Conservation (phyloP, 2,888 invertebrate genomes). For the Gymnosoma rotundatum region DNA sequence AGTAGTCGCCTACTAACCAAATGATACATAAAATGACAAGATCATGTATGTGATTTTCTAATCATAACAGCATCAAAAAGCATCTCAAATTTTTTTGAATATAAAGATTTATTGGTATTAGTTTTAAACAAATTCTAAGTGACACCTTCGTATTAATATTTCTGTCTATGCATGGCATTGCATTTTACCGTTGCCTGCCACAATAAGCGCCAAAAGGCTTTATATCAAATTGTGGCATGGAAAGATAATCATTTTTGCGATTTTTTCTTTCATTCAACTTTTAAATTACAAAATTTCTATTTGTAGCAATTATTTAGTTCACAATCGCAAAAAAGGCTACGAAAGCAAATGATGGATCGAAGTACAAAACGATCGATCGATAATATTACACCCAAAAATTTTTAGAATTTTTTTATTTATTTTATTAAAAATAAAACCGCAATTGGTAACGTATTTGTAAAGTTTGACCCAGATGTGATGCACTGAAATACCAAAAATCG, state of each 20-base stretch:
- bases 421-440: neutral
- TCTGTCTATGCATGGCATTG: neutral
- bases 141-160: neutral
- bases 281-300: constrained; percentile 58
- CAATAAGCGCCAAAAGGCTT: constrained; percentile 49
- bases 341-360: constrained; percentile 63
- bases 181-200: constrained; percentile 17
- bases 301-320: constrained; percentile 65
- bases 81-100: too few relatives aligned
- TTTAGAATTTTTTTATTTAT: constrained; percentile 2
- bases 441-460: too few relatives aligned
- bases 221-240: constrained; percentile 40
- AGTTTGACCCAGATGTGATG: too few relatives aligned
- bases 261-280: constrained; percentile 36
- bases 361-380: constrained; percentile 55
- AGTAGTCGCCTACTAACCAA: constrained; percentile 28
- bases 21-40: neutral
- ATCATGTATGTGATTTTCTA: neutral
- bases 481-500: too few relatives aligned
- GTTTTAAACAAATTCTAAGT: neutral
- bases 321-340: constrained; percentile 16
- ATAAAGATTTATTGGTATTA: neutral
- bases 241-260: constrained; percentile 12
- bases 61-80: neutral
- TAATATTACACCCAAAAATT: constrained; percentile 37